Evolutionary conservation across 2,113 vertebrate species (phyloP), one percentile per base, ranked within the genome.

Genomic region (Pleuronectes platessa): DNA sequence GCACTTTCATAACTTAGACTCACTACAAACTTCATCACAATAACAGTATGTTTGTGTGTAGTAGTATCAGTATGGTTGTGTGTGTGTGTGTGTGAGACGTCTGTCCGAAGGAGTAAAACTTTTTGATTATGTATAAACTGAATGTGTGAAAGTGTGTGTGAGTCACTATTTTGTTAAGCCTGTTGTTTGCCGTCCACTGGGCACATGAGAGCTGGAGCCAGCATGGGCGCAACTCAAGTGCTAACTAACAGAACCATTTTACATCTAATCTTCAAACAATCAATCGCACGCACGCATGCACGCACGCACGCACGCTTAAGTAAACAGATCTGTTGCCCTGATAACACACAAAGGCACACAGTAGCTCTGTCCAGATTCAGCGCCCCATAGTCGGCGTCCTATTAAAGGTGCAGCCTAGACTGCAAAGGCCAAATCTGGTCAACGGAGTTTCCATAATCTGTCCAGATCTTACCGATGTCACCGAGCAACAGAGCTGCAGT

Each of bases 1-100:
- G 85, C 77, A 67, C 68, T 83, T 83, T 81, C 5, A 58, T 47
- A 86, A 76, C 61, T 73, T 53, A 55, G 45, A 79, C 62, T 53
- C 27, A 42, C 23, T 78, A 35, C 55, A 62, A 79, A 83, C 75
- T 64, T 64, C 68, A 76, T 70, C 9, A 31, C 37, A 74, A 23
- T 61, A 75, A 64, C 47, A 59, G n/a, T 14, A 3, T 7, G 49
- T 45, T 69, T 53, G 54, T 61, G 27, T 61, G 53, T 55, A 23
- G 17, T 42, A 10, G 35, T 37, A 37, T 37, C 9, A 10, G 23
- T 51, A 17, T 59, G 1, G 23, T 0, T 3, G 20, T 40, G 45
- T 70, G 17, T 20, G 15, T 20, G 13, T 37, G 15, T 62, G 59
- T 61, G 18, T 37, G 20, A 20, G 27, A 40, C 15, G 62, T 21